phyloP scores from a whole-genome alignment of 2,888 invertebrate species.

The Belgica antarctica region DNA sequence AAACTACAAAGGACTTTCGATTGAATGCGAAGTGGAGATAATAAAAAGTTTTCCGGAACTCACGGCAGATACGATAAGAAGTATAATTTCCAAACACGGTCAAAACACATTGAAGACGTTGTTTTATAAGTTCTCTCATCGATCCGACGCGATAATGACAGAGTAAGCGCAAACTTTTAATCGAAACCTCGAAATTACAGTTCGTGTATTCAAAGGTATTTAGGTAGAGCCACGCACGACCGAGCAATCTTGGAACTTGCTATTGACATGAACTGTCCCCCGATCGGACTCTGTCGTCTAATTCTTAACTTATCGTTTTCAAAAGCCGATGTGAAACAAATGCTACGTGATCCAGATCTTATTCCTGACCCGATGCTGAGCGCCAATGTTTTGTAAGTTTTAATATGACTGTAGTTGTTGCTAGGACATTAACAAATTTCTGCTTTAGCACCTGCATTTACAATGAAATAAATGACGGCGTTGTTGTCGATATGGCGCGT shows the following conservation, averaged over 20 bases:
- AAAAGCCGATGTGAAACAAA: slow-evolving; percentile 49
- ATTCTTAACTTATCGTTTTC: slow-evolving; percentile 51
- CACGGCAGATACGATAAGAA: slow-evolving; percentile 63
- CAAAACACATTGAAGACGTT: slow-evolving; percentile 53
- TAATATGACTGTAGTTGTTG: neutral
- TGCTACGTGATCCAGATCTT: slow-evolving; percentile 51
- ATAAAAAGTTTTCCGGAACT: slow-evolving; percentile 58
- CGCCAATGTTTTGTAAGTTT: slow-evolving; percentile 48
- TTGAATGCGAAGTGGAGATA: slow-evolving; percentile 62
- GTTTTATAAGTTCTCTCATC: slow-evolving; percentile 1
- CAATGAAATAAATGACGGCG: slow-evolving; percentile 82
- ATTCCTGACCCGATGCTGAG: slow-evolving; percentile 50
- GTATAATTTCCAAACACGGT: slow-evolving; percentile 67
- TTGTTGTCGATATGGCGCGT: slow-evolving; percentile 73
- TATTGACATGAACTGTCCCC: slow-evolving; percentile 48
- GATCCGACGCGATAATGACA: neutral
- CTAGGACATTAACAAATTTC: neutral
- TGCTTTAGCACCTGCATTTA: slow-evolving; percentile 64
- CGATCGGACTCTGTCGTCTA: slow-evolving; percentile 50
- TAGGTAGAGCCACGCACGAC: slow-evolving; percentile 30
- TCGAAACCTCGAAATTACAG: neutral
- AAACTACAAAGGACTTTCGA: slow-evolving; percentile 59
- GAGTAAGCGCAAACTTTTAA: slow-evolving; percentile 22
- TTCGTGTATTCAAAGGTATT: slow-evolving; percentile 9
- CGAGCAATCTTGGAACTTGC: slow-evolving; percentile 50